Conservation (phyloP, 2,888 invertebrate species). For the Parnassius orleans region DNA sequence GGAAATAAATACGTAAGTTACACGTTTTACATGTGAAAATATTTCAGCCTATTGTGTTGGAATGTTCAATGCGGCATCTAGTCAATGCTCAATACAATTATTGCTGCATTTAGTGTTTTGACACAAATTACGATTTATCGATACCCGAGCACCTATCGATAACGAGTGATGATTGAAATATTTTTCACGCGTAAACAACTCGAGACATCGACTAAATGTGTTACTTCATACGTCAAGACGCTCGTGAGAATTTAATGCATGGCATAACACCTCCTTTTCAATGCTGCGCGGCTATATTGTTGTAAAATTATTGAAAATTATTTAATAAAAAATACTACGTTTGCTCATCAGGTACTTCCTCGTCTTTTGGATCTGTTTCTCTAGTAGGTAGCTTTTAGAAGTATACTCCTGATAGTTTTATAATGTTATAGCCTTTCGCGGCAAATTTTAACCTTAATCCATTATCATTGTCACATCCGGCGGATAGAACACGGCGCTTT, state of each 20-base stretch:
- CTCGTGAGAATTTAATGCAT: constrained; percentile 44
- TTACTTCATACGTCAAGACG: constrained; percentile 67
- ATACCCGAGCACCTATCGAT: constrained; percentile 29
- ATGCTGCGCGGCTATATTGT: constrained; percentile 59
- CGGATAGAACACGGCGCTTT: constrained; percentile 38
- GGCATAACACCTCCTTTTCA: constrained; percentile 54
- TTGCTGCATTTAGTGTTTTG: constrained; percentile 47
- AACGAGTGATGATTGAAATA: constrained; percentile 47
- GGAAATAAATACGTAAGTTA: constrained; percentile 73
- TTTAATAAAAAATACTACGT: constrained; percentile 47
- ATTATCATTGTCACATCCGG: constrained; percentile 58
- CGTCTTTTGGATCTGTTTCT: constrained; percentile 71
- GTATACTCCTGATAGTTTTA: constrained; percentile 59
- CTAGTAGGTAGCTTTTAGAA: constrained; percentile 62
- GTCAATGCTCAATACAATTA: constrained; percentile 71
- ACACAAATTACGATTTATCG: constrained; percentile 35
- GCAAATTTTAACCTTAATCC: constrained; percentile 44
- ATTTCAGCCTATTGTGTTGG: constrained; percentile 45
- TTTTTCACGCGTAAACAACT: constrained; percentile 56
- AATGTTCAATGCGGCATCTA: constrained; percentile 44
- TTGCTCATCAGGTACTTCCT: constrained; percentile 77
- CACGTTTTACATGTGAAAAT: constrained; percentile 59
- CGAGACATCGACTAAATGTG: constrained; percentile 80
- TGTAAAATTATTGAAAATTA: constrained; percentile 58
- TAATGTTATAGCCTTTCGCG: constrained; percentile 53